Evolutionary conservation across 2,797 vertebrate genomes (phyloP).

Genomic region (Pelobates cultripes): DNA sequence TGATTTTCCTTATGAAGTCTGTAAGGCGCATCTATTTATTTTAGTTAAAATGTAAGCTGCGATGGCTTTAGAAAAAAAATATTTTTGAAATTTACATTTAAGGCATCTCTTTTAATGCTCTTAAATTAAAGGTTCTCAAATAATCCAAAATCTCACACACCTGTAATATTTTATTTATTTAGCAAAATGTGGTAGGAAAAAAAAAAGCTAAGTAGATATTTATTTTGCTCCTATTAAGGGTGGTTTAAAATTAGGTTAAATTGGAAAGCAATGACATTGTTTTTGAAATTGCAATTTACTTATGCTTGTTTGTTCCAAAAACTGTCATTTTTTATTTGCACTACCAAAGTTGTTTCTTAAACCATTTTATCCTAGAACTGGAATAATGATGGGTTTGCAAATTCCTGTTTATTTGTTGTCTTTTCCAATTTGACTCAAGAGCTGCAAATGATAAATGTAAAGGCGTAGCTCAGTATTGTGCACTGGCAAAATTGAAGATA

Average conservation of each 20-base stretch:
- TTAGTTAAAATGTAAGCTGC: background rate
- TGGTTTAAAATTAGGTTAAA: background rate
- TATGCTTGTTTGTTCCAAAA: background rate
- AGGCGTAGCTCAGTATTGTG: background rate
- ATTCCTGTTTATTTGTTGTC: slow-evolving; percentile 17
- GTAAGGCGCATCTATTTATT: background rate
- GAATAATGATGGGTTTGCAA: background rate
- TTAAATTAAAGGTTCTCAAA: no score
- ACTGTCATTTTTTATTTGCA: background rate
- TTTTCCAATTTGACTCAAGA: slow-evolving; percentile 6
- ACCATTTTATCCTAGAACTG: background rate
- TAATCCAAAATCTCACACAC: no score
- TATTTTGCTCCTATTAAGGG: no score
- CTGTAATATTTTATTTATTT: no score
- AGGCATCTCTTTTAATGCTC: background rate
- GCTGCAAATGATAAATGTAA: background rate
- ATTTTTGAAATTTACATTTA: background rate
- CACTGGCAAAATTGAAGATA: background rate
- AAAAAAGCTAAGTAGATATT: background rate
- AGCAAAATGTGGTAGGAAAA: background rate
- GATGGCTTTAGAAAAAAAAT: background rate
- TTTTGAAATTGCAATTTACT: no score
- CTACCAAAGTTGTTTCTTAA: background rate
- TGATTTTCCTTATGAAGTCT: background rate
- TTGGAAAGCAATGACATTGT: background rate